Evolutionary conservation across 2,888 invertebrate species (phyloP), one percentile per base, ranked within the genome.

Genomic region (Elmis aenea): DNA sequence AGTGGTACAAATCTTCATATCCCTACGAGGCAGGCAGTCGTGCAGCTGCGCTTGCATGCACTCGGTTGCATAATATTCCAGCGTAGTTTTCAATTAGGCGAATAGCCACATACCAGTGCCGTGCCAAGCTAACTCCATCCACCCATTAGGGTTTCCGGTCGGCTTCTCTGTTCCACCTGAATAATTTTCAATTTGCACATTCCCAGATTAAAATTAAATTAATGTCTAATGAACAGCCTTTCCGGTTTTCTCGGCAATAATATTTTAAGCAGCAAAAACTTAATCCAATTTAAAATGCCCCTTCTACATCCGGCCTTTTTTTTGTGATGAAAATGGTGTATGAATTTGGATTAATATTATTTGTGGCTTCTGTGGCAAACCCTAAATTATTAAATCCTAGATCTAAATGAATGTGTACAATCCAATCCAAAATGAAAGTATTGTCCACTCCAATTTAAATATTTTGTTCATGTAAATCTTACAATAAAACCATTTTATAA

Each of bases 121-220:
- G 52, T 53, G 56, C 55, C 57, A 51, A n/a, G n/a, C n/a, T n/a
- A n/a, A 51, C 52, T 54, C 50, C 46, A 45, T 42, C 48, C 53
- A 47, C 46, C 58, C 57, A 57, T 62, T 61, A 60, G 51, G 59
- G 57, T 63, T 61, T 60, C 61, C 59, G 58, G 58, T 61, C 54
- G 55, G 57, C 57, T 61, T 55, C 55, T 52, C 59, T 46, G 50
- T 57, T 61, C 58, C 58, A 61, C 60, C 59, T 61, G 60, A 59
- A 59, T 58, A 61, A 61, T 60, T 62, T 62, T 62, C 60, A 62
- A 61, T 62, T 61, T 59, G 54, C 58, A 57, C 58, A 57, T 57
- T 57, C 54, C 48, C 49, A 58, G 60, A 61, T 62, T 62, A 61
- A 58, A 59, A 59, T 53, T 50, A 55, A 61, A 61, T 62, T 61